Conservation (phyloP, 2,888 invertebrate genomes). For the Archaeoteleia sp. region DNA sequence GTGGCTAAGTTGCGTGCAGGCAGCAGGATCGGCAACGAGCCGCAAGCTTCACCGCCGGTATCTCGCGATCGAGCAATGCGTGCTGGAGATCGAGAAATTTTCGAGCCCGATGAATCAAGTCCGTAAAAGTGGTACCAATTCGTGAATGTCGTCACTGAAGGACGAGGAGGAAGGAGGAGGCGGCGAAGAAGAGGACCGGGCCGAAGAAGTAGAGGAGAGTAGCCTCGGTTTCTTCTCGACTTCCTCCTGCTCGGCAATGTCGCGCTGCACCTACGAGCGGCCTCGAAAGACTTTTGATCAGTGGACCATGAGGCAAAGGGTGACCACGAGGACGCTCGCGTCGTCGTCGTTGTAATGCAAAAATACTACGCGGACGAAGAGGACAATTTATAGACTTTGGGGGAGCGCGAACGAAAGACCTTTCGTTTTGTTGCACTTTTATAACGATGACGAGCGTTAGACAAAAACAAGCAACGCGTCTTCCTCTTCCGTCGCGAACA, state of each 20-base stretch:
- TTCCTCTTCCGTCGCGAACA: background rate
- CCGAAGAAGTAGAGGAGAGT: background rate
- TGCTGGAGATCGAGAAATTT: background rate
- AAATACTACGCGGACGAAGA: slow-evolving; percentile 6
- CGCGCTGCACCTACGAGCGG: slow-evolving; percentile 2
- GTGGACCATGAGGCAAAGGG: slow-evolving; percentile 27
- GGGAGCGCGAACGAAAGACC: background rate
- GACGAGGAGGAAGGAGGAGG: background rate
- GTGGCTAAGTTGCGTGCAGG: slow-evolving; percentile 21
- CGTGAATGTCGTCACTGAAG: slow-evolving; percentile 1
- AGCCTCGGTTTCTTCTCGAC: slow-evolving; percentile 12
- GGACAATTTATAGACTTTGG: slow-evolving; percentile 23
- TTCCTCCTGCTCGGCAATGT: slow-evolving; percentile 11
- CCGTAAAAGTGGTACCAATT: background rate
- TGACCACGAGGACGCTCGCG: slow-evolving; percentile 4
- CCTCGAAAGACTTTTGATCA: slow-evolving; percentile 34
- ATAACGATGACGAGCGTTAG: background rate
- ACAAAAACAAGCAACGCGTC: background rate
- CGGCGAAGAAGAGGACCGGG: slow-evolving; percentile 11
- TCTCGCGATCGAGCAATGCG: slow-evolving; percentile 5
- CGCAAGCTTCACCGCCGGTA: slow-evolving; percentile 8
- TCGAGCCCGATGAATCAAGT: background rate
- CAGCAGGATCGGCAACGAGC: slow-evolving; percentile 5
- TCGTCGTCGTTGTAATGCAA: slow-evolving; percentile 4
- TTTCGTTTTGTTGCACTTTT: background rate